These are phyloP conservation scores for Lethrus apterus DNA, from an alignment of 1,140 invertebrate species.

Conservation along the genomic window DNA sequence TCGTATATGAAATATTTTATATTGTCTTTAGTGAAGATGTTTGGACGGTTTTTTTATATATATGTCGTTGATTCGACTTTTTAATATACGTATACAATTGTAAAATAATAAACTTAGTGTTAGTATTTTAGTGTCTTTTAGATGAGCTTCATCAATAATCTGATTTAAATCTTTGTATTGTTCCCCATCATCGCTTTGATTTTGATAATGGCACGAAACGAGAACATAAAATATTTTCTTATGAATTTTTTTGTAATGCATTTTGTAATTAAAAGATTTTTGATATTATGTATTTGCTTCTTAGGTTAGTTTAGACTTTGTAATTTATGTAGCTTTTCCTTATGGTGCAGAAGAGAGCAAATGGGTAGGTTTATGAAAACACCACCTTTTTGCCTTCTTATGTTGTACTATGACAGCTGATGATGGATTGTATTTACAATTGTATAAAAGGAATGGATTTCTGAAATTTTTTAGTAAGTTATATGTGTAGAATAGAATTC, in stretches of 20 bases:
- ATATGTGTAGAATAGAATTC: constrained; percentile 14
- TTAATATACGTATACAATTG: constrained; percentile 36
- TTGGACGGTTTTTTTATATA: constrained; percentile 30
- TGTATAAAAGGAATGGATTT: constrained; percentile 3
- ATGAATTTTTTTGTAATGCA: constrained; percentile 11
- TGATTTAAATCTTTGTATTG: constrained; percentile 3
- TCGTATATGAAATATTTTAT: constrained; percentile 31
- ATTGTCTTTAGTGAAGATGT: constrained; percentile 31
- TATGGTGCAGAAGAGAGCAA: too few species aligned
- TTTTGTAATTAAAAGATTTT: too few species aligned
- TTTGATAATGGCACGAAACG: too few species aligned
- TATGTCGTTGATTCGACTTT: constrained; percentile 32
- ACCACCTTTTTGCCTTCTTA: too few species aligned
- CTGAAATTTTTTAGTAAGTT: constrained; percentile 9
- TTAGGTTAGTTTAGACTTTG: too few species aligned
- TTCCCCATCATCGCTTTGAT: too few species aligned
- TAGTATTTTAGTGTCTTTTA: constrained; percentile 22
- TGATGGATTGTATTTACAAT: constrained; percentile 8
- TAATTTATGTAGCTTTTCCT: too few species aligned
- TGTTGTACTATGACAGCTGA: constrained; percentile 9
- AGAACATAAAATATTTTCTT: constrained; percentile 9
- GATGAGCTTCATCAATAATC: constrained; percentile 14
- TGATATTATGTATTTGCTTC: too few species aligned
- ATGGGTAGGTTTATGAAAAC: too few species aligned
- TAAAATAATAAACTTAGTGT: constrained; percentile 33